Evolutionary conservation across 2,113 vertebrate species (phyloP).

Genomic region (Hippoglossus stenolepis): DNA sequence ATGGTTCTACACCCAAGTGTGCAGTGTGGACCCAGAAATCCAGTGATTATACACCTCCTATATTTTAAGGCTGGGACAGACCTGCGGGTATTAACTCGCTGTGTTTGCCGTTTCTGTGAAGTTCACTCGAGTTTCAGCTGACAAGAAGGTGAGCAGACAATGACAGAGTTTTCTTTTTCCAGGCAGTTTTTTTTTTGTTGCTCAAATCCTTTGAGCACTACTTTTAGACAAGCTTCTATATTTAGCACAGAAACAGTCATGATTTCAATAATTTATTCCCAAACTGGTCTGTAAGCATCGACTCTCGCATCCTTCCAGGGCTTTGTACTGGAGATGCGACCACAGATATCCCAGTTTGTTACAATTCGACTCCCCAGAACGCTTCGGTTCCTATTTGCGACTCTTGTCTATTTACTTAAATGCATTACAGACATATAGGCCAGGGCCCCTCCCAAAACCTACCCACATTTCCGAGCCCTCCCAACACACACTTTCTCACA

Average conservation of each 20-base stretch:
- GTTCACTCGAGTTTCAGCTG: slow-evolving; percentile 35
- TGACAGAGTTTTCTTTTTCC: slow-evolving; percentile 55
- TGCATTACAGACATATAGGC: slow-evolving; percentile 73
- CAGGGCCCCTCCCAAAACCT: slow-evolving; percentile 73
- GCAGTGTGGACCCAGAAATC: not conserved
- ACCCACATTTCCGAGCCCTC: slow-evolving; percentile 63
- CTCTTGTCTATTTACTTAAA: slow-evolving; percentile 80
- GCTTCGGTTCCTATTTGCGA: slow-evolving; percentile 78
- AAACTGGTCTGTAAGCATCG: slow-evolving; percentile 58
- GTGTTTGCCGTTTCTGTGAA: slow-evolving; percentile 26
- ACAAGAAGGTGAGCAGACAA: slow-evolving; percentile 49
- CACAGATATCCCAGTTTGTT: slow-evolving; percentile 67
- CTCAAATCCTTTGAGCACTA: slow-evolving; percentile 57
- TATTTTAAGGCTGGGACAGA: slow-evolving; percentile 31
- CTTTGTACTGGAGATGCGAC: slow-evolving; percentile 50
- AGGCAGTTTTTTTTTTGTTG: slow-evolving; percentile 14
- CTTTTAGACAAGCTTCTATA: slow-evolving; percentile 70
- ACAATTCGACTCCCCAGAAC: slow-evolving; percentile 61
- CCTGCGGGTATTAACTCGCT: slow-evolving; percentile 29
- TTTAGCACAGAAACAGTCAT: slow-evolving; percentile 68
- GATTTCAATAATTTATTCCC: slow-evolving; percentile 73
- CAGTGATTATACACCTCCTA: slow-evolving; percentile 5
- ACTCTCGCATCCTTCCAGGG: slow-evolving; percentile 41
- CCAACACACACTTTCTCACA: slow-evolving; percentile 18
- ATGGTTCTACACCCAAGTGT: not conserved